A percentile compares a stretch with the other conserved stretches of the same genome.
Evolutionary conservation across 2,888 invertebrate genomes (phyloP).

Genomic region (Chaetogeoica ovagalla): DNA sequence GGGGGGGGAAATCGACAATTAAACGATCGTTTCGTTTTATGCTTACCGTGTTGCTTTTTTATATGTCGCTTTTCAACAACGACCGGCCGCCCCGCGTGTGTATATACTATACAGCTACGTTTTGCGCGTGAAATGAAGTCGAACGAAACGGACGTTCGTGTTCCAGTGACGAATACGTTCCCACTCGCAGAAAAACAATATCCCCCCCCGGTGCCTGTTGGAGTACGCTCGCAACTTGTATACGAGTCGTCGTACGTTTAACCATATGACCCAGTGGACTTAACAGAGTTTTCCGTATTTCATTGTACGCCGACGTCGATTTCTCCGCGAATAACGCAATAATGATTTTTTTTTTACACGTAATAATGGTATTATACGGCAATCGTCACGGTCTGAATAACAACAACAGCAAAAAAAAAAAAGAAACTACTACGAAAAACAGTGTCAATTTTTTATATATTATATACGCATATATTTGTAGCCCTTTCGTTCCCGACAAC

Average conservation of each 20-base stretch:
- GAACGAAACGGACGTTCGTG: too few species aligned
- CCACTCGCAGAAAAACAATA: too few species aligned
- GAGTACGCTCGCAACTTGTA: too few species aligned
- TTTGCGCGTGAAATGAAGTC: too few species aligned
- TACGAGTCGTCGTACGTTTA: not conserved
- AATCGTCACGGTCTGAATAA: slow-evolving; percentile 41
- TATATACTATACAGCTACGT: too few species aligned
- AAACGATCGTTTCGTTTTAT: too few species aligned
- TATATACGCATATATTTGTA: not conserved
- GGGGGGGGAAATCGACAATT: too few species aligned
- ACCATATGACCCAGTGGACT: not conserved
- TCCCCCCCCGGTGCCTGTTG: too few species aligned
- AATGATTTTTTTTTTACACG: not conserved
- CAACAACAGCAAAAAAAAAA: not conserved
- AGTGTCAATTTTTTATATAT: slow-evolving; percentile 24
- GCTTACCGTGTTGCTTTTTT: too few species aligned
- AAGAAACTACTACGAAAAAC: not conserved
- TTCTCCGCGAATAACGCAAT: slow-evolving; percentile 13
- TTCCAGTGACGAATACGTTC: too few species aligned
- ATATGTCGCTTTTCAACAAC: too few species aligned
- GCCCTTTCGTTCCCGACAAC: slow-evolving; percentile 17
- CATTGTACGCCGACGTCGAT: slow-evolving; percentile 3
- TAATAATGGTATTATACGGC: slow-evolving; percentile 19
- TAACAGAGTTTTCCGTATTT: not conserved
- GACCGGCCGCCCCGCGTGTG: too few species aligned